A percentile compares a stretch with the other conserved stretches of the same genome.
phyloP scores from a whole-genome alignment of 2,113 vertebrate species.

The human region GRCh38 chr15:50648001-50648500 shows the following conservation, averaged over 20 bases:
- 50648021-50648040: no score
- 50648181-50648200: not conserved
- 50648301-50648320: not conserved
- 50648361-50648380: not conserved
- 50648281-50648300: slow-evolving; percentile 5
- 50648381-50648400: not conserved
- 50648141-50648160: not conserved
- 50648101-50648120: not conserved
- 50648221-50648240: slow-evolving; percentile 1
- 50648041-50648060: no score
- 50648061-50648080: no score
- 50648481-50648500: not conserved
- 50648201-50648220: not conserved
- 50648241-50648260: not conserved
- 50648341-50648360: not conserved
- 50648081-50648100: not conserved
- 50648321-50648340: not conserved
- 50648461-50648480: not conserved
- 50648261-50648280: not conserved
- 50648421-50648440: not conserved
- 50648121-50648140: not conserved
- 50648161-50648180: not conserved
- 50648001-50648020: no score
- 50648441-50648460: not conserved
- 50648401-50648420: not conserved